These are phyloP conservation scores for Hypena proboscidalis DNA, from an alignment of 2,888 invertebrate species.

Conservation along the genomic window DNA sequence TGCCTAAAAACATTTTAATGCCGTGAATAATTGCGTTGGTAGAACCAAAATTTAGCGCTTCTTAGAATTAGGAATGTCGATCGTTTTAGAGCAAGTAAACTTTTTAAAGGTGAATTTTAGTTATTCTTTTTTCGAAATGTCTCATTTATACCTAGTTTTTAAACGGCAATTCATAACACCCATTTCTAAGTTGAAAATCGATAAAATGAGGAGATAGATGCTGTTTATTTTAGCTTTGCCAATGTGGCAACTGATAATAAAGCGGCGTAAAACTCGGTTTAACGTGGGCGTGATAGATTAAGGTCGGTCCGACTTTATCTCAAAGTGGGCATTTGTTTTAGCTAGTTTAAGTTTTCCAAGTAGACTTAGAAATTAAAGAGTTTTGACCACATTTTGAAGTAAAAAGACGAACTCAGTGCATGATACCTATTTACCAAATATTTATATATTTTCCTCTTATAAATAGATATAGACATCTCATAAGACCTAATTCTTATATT, in stretches of 20 bases:
- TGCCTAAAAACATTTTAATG: background rate
- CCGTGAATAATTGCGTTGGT: background rate
- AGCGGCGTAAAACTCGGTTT: constrained; percentile 67
- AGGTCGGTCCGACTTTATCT: constrained; percentile 62
- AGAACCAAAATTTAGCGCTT: background rate
- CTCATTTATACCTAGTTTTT: constrained; percentile 2
- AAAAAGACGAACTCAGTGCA: no score
- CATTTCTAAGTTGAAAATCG: constrained; percentile 51
- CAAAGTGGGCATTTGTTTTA: constrained; percentile 76
- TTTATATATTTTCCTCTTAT: no score
- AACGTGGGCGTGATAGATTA: constrained; percentile 76
- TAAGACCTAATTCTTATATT: no score
- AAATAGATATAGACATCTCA: no score
- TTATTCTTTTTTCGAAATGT: no score
- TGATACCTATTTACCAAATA: no score
- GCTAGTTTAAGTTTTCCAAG: no score
- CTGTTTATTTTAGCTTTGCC: constrained; percentile 73
- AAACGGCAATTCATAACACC: constrained; percentile 19
- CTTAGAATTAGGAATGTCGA: no score
- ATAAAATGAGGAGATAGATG: constrained; percentile 55
- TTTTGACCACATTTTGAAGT: no score
- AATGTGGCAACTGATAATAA: constrained; percentile 74
- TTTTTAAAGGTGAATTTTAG: no score
- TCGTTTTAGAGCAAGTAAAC: no score
- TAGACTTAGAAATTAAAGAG: no score